A percentile compares a stretch with the other conserved stretches of the same genome.
These are phyloP conservation scores for Chascanopsetta lugubris DNA, from an alignment of 2,113 vertebrate genomes.

Conservation along the genomic window DNA sequence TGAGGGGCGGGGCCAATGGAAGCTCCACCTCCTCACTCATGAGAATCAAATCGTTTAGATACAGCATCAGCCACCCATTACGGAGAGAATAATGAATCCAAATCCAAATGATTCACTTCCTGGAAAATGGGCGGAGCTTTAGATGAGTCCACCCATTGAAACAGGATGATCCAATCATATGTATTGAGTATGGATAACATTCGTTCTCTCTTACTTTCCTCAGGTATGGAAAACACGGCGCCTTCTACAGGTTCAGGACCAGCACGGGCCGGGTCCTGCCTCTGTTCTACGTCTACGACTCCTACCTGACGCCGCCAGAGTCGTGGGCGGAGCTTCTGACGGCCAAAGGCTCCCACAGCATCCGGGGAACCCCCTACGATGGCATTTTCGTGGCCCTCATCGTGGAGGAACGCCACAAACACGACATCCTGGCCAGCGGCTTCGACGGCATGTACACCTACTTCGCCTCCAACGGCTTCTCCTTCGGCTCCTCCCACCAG, in stretches of 20 bases:
- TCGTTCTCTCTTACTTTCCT: background rate
- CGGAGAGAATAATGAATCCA: too few relatives aligned
- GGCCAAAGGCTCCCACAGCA: conserved; percentile 81
- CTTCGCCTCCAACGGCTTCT: conserved; percentile 92
- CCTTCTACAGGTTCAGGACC: conserved; percentile 88
- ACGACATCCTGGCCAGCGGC: conserved; percentile 85
- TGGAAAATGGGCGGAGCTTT: background rate
- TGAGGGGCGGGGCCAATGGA: too few relatives aligned
- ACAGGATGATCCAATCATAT: too few relatives aligned
- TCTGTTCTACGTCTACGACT: conserved; percentile 91
- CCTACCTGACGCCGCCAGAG: conserved; percentile 87
- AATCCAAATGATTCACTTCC: too few relatives aligned
- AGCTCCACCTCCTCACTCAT: too few relatives aligned
- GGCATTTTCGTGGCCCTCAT: conserved; percentile 87
- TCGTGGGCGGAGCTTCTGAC: conserved; percentile 89
- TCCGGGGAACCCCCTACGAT: conserved; percentile 87
- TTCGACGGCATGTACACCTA: conserved; percentile 92
- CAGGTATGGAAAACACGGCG: conserved; percentile 87
- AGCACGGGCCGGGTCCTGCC: conserved; percentile 86
- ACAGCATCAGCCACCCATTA: too few relatives aligned
- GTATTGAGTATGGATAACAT: background rate
- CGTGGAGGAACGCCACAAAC: conserved; percentile 89
- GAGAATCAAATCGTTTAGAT: too few relatives aligned
- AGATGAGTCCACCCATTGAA: background rate
- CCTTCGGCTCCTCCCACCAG: conserved; percentile 92